Conservation (phyloP, 2,797 vertebrate genomes). For the Sphenodon punctatus region DNA sequence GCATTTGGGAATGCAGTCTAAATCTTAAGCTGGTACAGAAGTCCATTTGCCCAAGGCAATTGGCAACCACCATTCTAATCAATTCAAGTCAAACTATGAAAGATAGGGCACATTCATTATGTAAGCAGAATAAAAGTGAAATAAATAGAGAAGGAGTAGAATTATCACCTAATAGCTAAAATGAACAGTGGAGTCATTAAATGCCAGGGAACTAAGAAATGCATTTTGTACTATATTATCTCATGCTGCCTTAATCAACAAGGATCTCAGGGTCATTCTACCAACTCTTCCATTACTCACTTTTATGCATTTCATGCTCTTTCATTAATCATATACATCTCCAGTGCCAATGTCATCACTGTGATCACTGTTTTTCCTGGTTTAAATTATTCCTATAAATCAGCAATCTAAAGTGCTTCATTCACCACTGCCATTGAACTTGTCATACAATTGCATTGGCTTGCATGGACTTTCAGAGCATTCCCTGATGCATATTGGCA, state of each 20-base stretch:
- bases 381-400: background rate
- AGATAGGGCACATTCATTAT: background rate
- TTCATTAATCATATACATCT: background rate
- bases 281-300: background rate
- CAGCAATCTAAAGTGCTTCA: background rate
- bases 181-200: background rate
- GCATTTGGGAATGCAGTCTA: background rate
- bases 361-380: background rate
- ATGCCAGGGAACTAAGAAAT: background rate
- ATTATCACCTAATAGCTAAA: background rate
- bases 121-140: background rate
- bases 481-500: background rate
- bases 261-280: background rate
- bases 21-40: background rate
- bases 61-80: background rate
- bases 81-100: background rate
- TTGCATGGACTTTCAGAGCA: background rate
- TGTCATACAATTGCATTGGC: background rate
- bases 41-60: background rate
- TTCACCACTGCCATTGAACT: background rate
- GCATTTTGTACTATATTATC: background rate
- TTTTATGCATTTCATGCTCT: background rate
- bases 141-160: background rate
- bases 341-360: accelerated
- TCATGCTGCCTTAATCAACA: background rate